phyloP scores from a whole-genome alignment of 2,113 vertebrate genomes.

The Pelmatolapia mariae region DNA sequence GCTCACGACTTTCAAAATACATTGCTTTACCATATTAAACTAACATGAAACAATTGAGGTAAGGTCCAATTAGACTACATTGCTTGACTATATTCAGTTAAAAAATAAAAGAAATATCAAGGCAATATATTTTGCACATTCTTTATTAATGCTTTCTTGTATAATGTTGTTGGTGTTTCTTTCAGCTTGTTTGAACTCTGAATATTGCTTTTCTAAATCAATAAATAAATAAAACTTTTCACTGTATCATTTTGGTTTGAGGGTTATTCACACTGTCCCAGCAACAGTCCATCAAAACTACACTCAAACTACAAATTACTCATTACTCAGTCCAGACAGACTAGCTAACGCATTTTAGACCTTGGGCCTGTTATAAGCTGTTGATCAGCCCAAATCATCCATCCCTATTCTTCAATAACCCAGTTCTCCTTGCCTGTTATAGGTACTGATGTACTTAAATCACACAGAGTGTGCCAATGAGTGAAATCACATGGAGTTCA shows the following conservation, averaged over 20 bases:
- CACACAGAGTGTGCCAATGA: not conserved
- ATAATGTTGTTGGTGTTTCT: not conserved
- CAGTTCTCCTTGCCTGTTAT: not conserved
- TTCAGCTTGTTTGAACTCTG: not conserved
- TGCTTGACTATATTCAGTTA: not conserved
- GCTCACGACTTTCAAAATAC: not conserved
- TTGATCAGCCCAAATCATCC: not conserved
- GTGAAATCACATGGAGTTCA: not conserved
- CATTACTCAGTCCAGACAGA: not conserved
- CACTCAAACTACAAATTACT: not conserved
- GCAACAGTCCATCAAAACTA: not conserved
- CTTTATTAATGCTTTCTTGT: not conserved
- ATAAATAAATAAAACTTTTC: not conserved
- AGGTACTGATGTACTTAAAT: not conserved
- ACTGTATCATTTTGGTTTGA: not conserved
- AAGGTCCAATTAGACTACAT: not conserved
- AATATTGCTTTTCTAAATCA: not conserved
- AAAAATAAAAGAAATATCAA: not conserved
- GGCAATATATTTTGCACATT: too few species aligned
- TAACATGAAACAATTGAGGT: not conserved
- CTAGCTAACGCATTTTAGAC: not conserved
- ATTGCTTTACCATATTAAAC: not conserved
- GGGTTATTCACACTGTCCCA: not conserved
- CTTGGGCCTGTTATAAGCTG: not conserved
- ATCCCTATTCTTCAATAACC: not conserved